These are phyloP conservation scores for Aporrectodea caliginosa DNA, from an alignment of 1,140 invertebrate species.

Conservation along the genomic window DNA sequence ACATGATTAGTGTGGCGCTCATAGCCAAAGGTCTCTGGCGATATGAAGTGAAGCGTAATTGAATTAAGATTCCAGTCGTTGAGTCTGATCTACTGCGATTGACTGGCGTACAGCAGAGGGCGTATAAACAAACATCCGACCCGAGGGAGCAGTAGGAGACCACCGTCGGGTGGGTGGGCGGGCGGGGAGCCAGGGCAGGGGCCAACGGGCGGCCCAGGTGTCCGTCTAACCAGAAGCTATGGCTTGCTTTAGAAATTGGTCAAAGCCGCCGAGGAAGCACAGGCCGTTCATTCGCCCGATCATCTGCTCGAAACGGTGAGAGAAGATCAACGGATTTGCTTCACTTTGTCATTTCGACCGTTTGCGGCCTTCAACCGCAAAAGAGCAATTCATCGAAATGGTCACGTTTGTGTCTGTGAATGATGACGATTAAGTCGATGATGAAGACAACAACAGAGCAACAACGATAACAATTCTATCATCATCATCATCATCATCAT, in stretches of 20 bases:
- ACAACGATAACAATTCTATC: too few relatives aligned
- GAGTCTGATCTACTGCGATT: too few relatives aligned
- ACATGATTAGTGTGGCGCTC: too few relatives aligned
- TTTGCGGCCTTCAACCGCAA: not conserved
- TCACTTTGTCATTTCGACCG: not conserved
- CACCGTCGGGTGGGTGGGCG: too few relatives aligned
- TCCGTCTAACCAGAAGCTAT: not conserved
- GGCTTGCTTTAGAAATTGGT: not conserved
- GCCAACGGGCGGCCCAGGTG: too few relatives aligned
- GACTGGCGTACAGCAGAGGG: not conserved
- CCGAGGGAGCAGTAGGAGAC: not conserved
- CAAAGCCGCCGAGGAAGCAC: not conserved
- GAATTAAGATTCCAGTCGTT: too few relatives aligned
- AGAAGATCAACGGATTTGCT: not conserved
- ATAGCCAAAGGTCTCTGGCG: too few relatives aligned
- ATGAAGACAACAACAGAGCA: too few relatives aligned
- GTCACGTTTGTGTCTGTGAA: too few relatives aligned
- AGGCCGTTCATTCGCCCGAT: not conserved
- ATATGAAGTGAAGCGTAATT: not conserved
- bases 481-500: too few relatives aligned
- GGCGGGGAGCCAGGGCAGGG: not conserved
- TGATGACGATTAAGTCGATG: too few relatives aligned
- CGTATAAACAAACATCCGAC: not conserved
- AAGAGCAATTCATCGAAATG: too few relatives aligned
- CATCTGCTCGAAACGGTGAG: not conserved